Base-by-base conservation (phyloP, 2,797 vertebrate species). In the Gymnodraco acuticeps region DNA sequence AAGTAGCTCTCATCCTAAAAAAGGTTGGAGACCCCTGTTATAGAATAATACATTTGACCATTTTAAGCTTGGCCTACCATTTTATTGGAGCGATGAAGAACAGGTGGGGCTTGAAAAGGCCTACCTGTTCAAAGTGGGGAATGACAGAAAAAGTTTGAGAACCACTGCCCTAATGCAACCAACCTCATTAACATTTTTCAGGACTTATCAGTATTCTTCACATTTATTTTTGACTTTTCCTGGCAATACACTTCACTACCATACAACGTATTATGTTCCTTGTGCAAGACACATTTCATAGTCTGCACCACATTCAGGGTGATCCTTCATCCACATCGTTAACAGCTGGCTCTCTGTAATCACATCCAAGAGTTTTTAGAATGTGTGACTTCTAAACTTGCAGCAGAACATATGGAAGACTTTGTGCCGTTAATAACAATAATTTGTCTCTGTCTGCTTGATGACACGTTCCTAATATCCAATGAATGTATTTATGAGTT, bases 391-490 rank as follows among this genome's bases (percentile, higher is more conserved):
- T 73, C 9, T 63, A 43, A 73, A 70, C 55, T 64, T 68, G 43
- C 41, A 66, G 43, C 31, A 53, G 51, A 70, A 73, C 70, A 85
- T 62, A 84, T 79, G 70, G 69, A 41, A 3, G n/a, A 31, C 58
- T 65, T 70, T 70, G 3, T 15, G 42, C 45, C 20, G 47, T 64
- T 80, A 82, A 89, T 86, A 77, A 72, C 64, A 51, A 52, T 16
- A 33, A 80, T 88, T 89, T 83, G 61, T 88, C 75, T 87, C 60
- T 87, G 75, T 79, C 82, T 83, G 59, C 61, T 81, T 86, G 69
- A 84, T 84, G 46, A 70, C 46, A 75, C 71, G 51, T 71, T 58
- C 52, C 68, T 84, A 77, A 88, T 78, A 83, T 64, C 73, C 45
- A 72, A 31, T 81, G 31, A 73, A 84, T 70, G 59, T 55, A 71